Evolutionary conservation across 2,797 vertebrate species (phyloP).

Genomic region (Acestrorhynchus altus): DNA sequence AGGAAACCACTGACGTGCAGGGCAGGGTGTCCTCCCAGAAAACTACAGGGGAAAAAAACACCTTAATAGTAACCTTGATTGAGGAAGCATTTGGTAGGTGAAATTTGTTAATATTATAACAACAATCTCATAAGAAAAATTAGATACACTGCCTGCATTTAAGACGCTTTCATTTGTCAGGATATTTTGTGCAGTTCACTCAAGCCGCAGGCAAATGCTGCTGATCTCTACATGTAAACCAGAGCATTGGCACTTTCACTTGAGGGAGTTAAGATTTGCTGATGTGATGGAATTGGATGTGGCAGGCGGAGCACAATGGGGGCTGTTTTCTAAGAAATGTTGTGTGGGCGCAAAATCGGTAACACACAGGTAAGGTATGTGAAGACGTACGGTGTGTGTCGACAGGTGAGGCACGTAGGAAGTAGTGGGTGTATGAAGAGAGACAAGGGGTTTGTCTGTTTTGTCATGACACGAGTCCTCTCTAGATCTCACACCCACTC

Average conservation of each 20-base stretch:
- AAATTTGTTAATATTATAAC: too few relatives aligned
- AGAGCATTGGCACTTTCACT: background rate
- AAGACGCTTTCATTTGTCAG: background rate
- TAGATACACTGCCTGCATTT: background rate
- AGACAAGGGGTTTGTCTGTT: slow-evolving; percentile 62
- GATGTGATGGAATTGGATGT: background rate
- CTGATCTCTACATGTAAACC: background rate
- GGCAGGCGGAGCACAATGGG: background rate
- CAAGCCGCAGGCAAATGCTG: background rate
- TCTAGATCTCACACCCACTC: slow-evolving; percentile 52
- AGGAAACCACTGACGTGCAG: too few relatives aligned
- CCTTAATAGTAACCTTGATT: too few relatives aligned
- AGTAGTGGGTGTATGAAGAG: slow-evolving; percentile 23
- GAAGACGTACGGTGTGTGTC: background rate
- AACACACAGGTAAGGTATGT: slow-evolving; percentile 29
- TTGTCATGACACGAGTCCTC: slow-evolving; percentile 49
- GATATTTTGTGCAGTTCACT: background rate
- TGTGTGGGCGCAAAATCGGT: slow-evolving; percentile 15
- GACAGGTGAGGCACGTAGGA: slow-evolving; percentile 34
- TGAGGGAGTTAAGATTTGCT: background rate
- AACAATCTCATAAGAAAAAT: background rate
- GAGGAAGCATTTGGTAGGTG: too few relatives aligned
- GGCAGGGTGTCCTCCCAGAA: too few relatives aligned
- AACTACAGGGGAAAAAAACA: too few relatives aligned
- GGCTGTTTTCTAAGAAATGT: background rate